Percentiles rank a stretch among this genome's conserved stretches.
phyloP scores from a whole-genome alignment of 2,113 vertebrate genomes.

The Glareola pratincola region DNA sequence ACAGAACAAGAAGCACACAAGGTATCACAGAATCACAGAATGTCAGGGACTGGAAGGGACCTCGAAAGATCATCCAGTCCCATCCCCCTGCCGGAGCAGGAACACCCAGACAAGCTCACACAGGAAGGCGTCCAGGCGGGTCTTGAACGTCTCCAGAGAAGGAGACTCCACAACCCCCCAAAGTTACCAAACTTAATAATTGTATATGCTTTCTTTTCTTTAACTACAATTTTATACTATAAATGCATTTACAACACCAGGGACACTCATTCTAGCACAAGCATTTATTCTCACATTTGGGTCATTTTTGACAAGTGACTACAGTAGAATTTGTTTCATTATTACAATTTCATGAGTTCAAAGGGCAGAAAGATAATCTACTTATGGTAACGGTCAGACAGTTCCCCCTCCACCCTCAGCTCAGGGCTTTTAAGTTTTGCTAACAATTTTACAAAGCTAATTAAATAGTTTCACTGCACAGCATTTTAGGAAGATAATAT shows the following conservation, averaged over 20 bases:
- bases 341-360: constrained; percentile 49
- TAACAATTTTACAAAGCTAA: constrained; percentile 46
- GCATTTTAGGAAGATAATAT: constrained; percentile 17
- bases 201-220: neutral
- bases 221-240: neutral
- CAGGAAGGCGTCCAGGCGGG: too few relatives aligned
- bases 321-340: constrained; percentile 26
- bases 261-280: neutral
- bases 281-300: constrained; percentile 1
- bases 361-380: constrained; percentile 51
- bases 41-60: too few relatives aligned
- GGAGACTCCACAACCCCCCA: too few relatives aligned
- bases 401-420: neutral
- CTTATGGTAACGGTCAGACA: constrained; percentile 35
- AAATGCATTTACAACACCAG: neutral
- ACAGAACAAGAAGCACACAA: neutral
- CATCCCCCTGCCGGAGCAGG: too few relatives aligned
- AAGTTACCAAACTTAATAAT: too few relatives aligned
- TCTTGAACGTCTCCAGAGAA: too few relatives aligned
- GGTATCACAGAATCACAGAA: neutral
- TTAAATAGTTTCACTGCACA: constrained; percentile 59
- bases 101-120: too few relatives aligned
- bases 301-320: constrained; percentile 11
- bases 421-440: constrained; percentile 17
- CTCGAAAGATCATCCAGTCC: too few relatives aligned